phyloP scores from a whole-genome alignment of 2,113 vertebrate species.

The Embiotoca jacksoni region DNA sequence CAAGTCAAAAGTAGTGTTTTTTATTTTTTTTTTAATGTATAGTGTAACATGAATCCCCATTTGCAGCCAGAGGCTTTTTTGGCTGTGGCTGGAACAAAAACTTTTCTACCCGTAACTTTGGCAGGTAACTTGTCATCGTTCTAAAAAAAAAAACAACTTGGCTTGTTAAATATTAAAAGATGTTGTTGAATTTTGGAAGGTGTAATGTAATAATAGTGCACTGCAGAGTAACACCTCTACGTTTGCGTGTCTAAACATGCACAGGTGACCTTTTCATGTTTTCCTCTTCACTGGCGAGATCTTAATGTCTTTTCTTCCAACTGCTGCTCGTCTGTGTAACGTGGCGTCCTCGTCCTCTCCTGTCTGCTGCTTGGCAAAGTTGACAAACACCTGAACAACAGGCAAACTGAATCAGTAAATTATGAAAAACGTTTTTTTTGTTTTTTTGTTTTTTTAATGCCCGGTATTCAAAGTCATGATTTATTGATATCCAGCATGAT shows the following conservation, averaged over 20 bases:
- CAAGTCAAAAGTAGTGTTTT: not conserved
- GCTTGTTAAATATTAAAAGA: constrained; percentile 11
- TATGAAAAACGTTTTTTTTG: not conserved
- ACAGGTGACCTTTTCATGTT: constrained; percentile 33
- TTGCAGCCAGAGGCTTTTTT: constrained; percentile 23
- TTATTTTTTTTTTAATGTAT: no score
- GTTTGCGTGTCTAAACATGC: not conserved
- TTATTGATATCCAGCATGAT: not conserved
- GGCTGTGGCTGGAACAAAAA: constrained; percentile 1
- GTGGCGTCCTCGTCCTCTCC: constrained; percentile 87
- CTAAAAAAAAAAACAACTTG: constrained; percentile 24
- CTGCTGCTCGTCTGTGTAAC: constrained; percentile 85
- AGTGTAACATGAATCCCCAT: not conserved
- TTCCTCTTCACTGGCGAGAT: constrained; percentile 83
- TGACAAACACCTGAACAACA: constrained; percentile 89
- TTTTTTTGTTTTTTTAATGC: not conserved
- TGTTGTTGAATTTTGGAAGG: not conserved
- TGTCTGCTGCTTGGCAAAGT: constrained; percentile 95
- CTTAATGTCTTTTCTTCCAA: constrained; percentile 85
- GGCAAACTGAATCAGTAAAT: not conserved
- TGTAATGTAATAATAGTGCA: not conserved
- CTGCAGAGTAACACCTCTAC: not conserved
- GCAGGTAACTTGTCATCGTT: constrained; percentile 7
- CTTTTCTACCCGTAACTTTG: constrained; percentile 25
- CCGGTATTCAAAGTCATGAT: not conserved